A percentile compares a stretch with the other conserved stretches of the same genome.
These are phyloP conservation scores for Dendrolimus houi DNA, from an alignment of 2,888 invertebrate species.

Conservation along the genomic window DNA sequence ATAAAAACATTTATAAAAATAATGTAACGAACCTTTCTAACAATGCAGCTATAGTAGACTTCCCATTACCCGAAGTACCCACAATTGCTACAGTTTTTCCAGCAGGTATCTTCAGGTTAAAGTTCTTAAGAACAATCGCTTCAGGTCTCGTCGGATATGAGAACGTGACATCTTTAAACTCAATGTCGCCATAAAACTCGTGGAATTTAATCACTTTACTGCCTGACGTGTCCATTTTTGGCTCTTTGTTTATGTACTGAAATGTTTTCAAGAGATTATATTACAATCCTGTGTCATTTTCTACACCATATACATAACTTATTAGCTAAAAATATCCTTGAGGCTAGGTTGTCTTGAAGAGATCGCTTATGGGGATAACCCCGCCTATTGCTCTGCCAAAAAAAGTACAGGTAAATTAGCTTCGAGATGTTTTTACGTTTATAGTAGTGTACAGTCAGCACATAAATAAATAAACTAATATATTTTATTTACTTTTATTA, in stretches of 20 bases:
- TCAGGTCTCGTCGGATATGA: conserved; percentile 88
- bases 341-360: no score
- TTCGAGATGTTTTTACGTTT: no score
- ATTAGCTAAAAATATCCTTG: no score
- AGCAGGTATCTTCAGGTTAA: conserved; percentile 87
- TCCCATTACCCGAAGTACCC: conserved; percentile 95
- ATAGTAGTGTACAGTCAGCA: no score
- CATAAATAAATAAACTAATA: no score
- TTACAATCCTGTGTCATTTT: neutral
- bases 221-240: conserved; percentile 80
- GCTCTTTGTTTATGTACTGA: conserved; percentile 84
- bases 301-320: conserved; percentile 9
- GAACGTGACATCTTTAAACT: conserved; percentile 91
- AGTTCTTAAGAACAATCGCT: conserved; percentile 85
- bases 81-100: conserved; percentile 95
- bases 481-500: no score
- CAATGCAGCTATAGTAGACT: conserved; percentile 93
- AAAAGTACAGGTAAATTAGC: no score
- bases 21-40: conserved; percentile 81
- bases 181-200: conserved; percentile 85
- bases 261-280: conserved; percentile 23
- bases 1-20: neutral
- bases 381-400: no score
- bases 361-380: no score
- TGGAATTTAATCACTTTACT: conserved; percentile 82